These are phyloP conservation scores for Drosophila punjabiensis DNA, from an alignment of 1,140 invertebrate species.

Conservation along the genomic window DNA sequence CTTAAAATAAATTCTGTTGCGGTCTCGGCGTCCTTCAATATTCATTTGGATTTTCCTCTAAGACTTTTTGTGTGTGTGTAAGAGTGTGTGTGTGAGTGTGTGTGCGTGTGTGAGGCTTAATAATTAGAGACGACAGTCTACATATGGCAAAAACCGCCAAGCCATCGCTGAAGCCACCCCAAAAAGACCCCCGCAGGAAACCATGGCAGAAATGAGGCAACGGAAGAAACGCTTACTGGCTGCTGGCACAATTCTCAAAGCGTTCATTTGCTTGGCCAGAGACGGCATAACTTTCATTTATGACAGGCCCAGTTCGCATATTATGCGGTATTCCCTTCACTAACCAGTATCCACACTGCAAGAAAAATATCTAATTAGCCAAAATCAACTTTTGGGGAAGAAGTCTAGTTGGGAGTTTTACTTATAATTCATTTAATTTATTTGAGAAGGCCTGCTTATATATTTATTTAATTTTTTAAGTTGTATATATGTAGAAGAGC, in stretches of 20 bases:
- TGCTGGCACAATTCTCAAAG: constrained; percentile 57
- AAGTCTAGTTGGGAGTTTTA: not conserved
- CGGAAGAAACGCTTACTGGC: constrained; percentile 43
- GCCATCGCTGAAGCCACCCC: constrained; percentile 12
- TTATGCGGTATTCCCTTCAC: constrained; percentile 65
- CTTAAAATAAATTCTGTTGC: constrained; percentile 73
- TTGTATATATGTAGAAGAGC: too few relatives aligned
- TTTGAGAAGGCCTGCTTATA: not conserved
- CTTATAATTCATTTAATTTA: not conserved
- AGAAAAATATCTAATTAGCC: not conserved
- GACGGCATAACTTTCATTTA: constrained; percentile 78
- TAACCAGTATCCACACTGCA: constrained; percentile 18
- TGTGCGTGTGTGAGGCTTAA: constrained; percentile 41
- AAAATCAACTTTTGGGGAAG: not conserved
- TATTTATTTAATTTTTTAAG: not conserved
- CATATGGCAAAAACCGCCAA: constrained; percentile 33
- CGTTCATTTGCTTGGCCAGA: constrained; percentile 69
- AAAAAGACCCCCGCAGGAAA: not conserved
- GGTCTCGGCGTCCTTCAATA: constrained; percentile 70
- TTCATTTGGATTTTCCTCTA: constrained; percentile 59
- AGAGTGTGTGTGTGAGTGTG: not conserved
- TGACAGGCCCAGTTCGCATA: constrained; percentile 74
- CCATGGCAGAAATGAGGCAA: not conserved
- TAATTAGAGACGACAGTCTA: constrained; percentile 65
- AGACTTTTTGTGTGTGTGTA: not conserved